A percentile compares a stretch with the other conserved stretches of the same genome.
Evolutionary conservation across 2,888 invertebrate species (phyloP).

Genomic region (Hypsopygia costalis): DNA sequence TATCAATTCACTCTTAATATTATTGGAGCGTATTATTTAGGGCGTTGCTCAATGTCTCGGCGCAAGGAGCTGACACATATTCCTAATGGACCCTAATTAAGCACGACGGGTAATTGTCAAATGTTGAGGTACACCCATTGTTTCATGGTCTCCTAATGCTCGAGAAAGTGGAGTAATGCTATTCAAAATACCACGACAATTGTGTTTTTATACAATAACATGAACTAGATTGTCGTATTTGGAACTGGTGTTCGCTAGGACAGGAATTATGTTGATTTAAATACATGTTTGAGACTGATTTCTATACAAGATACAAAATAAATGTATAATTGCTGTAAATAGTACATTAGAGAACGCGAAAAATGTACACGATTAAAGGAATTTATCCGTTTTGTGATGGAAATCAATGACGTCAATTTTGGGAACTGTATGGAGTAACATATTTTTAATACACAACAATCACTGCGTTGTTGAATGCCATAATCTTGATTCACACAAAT

Average conservation of each 20-base stretch:
- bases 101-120: slow-evolving; percentile 45
- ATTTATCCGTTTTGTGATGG: slow-evolving; percentile 49
- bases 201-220: slow-evolving; percentile 42
- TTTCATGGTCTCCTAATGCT: slow-evolving; percentile 19
- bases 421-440: slow-evolving; percentile 20
- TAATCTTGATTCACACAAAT: slow-evolving; percentile 14
- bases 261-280: too few relatives aligned
- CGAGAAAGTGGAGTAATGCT: slow-evolving; percentile 32
- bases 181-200: slow-evolving; percentile 29
- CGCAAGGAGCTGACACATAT: slow-evolving; percentile 65
- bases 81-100: slow-evolving; percentile 69
- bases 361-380: too few relatives aligned
- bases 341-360: too few relatives aligned
- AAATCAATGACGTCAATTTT: slow-evolving; percentile 71
- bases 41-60: slow-evolving; percentile 37
- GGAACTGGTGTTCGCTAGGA: not conserved
- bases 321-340: too few relatives aligned
- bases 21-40: slow-evolving; percentile 43
- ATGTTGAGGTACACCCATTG: slow-evolving; percentile 25
- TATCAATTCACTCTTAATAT: slow-evolving; percentile 28
- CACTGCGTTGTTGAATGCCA: slow-evolving; percentile 15
- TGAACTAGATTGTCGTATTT: slow-evolving; percentile 23
- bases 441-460: slow-evolving; percentile 12
- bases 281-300: too few relatives aligned
- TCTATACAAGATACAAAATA: too few relatives aligned